A percentile compares a stretch with the other conserved stretches of the same genome.
phyloP scores from a whole-genome alignment of 2,888 invertebrate species.

The Dorcus parallelipipedus region DNA sequence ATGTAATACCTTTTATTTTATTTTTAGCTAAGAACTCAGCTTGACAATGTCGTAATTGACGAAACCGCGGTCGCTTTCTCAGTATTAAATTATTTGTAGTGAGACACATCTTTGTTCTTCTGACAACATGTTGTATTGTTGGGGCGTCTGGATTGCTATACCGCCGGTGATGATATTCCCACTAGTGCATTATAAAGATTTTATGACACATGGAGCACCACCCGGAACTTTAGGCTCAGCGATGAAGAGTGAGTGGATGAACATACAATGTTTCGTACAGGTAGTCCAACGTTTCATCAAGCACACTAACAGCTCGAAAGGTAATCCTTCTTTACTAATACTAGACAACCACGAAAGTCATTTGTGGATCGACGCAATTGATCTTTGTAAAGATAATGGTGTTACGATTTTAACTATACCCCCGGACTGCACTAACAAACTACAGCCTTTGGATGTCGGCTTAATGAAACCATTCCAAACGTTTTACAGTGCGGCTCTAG shows the following conservation, averaged over 20 bases:
- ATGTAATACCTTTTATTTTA: too few relatives aligned
- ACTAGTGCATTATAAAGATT: conserved; percentile 33
- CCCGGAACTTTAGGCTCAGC: conserved; percentile 38
- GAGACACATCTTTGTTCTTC: too few relatives aligned
- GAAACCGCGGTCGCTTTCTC: too few relatives aligned
- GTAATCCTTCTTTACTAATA: conserved; percentile 34
- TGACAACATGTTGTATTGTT: conserved; percentile 34
- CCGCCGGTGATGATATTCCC: conserved; percentile 41
- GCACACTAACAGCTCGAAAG: conserved; percentile 23
- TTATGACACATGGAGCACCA: conserved; percentile 38
- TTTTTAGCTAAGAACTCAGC: too few relatives aligned
- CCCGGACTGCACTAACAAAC: conserved; percentile 42
- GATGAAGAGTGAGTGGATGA: conserved; percentile 42
- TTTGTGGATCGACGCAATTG: conserved; percentile 24
- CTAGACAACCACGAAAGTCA: conserved; percentile 40
- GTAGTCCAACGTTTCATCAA: conserved; percentile 43
- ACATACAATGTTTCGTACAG: conserved; percentile 31
- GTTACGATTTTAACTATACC: conserved; percentile 42
- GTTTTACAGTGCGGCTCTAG: not conserved
- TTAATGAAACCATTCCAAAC: conserved; percentile 28
- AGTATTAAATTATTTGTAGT: too few relatives aligned
- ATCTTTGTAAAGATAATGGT: conserved; percentile 38
- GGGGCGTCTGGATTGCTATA: conserved; percentile 32
- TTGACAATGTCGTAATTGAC: too few relatives aligned
- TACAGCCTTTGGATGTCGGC: conserved; percentile 40